phyloP scores from a whole-genome alignment of 2,797 vertebrate species.

The Thunnus albacares region DNA sequence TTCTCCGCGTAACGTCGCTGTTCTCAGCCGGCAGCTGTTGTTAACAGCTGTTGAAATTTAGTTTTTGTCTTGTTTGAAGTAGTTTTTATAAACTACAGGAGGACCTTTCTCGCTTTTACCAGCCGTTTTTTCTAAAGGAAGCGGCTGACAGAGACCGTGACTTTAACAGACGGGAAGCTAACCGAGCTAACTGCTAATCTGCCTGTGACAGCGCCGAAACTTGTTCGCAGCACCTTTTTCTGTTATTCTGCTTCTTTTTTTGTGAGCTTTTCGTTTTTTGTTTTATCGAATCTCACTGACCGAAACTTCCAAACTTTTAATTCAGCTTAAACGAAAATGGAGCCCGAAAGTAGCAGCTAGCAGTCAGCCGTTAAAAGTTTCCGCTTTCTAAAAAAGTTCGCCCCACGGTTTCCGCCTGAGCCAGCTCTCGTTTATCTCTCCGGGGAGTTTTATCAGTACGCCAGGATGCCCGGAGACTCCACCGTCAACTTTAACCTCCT shows the following conservation, averaged over 20 bases:
- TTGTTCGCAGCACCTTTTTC: neutral
- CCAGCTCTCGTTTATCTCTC: neutral
- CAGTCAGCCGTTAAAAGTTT: neutral
- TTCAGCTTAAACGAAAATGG: slow-evolving; percentile 10
- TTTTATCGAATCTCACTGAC: neutral
- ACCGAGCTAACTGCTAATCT: neutral
- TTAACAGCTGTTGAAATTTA: accelerated
- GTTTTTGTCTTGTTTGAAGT: neutral
- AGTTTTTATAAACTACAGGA: accelerated
- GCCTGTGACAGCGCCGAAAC: neutral
- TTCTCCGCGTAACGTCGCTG: neutral
- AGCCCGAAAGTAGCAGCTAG: slow-evolving; percentile 35
- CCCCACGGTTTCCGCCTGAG: neutral
- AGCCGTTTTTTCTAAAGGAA: neutral
- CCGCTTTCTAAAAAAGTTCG: neutral
- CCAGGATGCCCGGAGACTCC: slow-evolving; percentile 72
- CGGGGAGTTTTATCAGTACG: neutral
- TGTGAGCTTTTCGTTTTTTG: neutral
- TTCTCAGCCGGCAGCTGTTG: accelerated
- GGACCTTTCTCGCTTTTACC: neutral
- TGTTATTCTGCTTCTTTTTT: neutral
- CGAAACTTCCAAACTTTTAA: neutral
- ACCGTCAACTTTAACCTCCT: slow-evolving; percentile 75
- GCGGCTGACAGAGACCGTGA: neutral
- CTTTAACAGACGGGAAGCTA: neutral